Base-by-base conservation (phyloP, 2,888 invertebrate species). In the Therioaphis trifolii region DNA sequence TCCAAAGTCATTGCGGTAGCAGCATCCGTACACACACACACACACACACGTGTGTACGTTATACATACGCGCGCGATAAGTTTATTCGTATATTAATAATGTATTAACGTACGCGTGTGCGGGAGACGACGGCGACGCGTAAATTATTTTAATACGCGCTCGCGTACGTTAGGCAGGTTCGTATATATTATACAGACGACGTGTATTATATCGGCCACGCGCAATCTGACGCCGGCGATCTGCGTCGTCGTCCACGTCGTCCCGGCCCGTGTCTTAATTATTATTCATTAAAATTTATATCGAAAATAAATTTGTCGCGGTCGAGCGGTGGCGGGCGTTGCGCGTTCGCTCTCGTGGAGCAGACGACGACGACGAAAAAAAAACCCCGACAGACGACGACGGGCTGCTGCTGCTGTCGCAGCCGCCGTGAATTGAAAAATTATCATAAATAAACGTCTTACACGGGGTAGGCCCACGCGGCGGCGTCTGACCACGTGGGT, bases 401-500 rank as follows among this genome's bases (percentile, higher is more conserved):
- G 14, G 46, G 27, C 76, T 12, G 27, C 27, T 11, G 46, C 5
- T 2, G n/a, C 18, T 40, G 35, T 18, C n/a, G 68, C 68, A 12
- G 12, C 3, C 21, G 58, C 58, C 12, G 0, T 24, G 4, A 11
- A 18, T 49, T 29, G 5, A 63, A 24, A n/a, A 78, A 80, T 72
- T 72, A 72, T 72, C 80, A 49, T 80, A 72, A 55, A 61, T 61
- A 72, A 71, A 72, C 35, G 61, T 61, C 43, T 80, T 43, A 24
- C 21, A 49, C 29, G 27, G 77, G 66, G 43, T 55, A 40, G 76
- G 29, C 63, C 76, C 63, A 77, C 66, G 66, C 77, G 52, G 14
- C 35, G 77, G 11, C 72, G 72, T n/a, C 52, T 12, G 18, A 49
- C 61, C 49, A 63, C 79, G 80, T 80, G 72, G 80, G 80, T 72